Base-by-base conservation (phyloP, 35 echinoderm and acorn worm species). In the Ophioderma brevispina region DNA sequence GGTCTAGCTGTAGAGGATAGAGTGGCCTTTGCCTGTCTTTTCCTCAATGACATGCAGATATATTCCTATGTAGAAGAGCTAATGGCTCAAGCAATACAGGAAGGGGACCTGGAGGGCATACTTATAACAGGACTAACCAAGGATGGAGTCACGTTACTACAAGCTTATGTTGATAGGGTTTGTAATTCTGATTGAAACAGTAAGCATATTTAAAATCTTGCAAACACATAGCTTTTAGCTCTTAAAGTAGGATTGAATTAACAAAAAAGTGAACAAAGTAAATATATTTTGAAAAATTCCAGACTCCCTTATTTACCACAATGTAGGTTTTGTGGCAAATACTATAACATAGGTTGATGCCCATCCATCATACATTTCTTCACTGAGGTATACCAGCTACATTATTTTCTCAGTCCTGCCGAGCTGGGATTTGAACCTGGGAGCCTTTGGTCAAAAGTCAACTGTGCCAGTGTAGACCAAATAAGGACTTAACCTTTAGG, bases 21-120 rank as follows among this genome's bases (percentile, higher is more conserved):
- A 33, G 37, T 98, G 18, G 92, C 92, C 0, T 98, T 98, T 92
- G 96, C 96, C 14, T 98, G 96, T 40, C 40, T 94, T 14, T 98
- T 92, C 59, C 92, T 98, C 6, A 92, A 86, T 82, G 96, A 98
- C 84, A 52, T 36, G 52, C 92, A 94, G 49, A 78, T 98, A 37
- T 76, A 56, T 18, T 39, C 88, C 39, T 98, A 92, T 46, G 78
- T 98, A 76, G 90, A 94, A 13, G 89, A 92, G 30, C 78, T 98
- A 36, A 92, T 86, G 25, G 78, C 32, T 21, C 31, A 85, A 32
- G 87, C 88, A 0, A 81, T 92, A 17, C 76, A 38, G 0, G 87
- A 86, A 75, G 96, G 96, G 5, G 89, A 98, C 42, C 86, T 98
- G 35, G 86, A 91, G 70, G 96, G 96, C 19, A 90, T 98, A 28